Conservation (phyloP, 2,888 invertebrate species). For the Mythimna loreyi region DNA sequence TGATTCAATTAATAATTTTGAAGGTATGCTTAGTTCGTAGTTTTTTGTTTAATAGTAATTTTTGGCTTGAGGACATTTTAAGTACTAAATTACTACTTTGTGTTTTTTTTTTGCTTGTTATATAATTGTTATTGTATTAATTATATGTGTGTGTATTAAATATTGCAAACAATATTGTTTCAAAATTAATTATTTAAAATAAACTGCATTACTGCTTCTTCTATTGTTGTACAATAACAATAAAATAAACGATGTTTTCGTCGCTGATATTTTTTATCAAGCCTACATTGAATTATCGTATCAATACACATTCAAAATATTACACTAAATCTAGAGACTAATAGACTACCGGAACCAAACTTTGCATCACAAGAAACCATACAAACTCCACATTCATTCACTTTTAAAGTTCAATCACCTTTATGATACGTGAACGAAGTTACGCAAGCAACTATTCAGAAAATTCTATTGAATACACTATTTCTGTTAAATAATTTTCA, state of each 20-base stretch:
- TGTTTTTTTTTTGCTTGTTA: conserved; percentile 16
- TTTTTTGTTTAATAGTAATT: conserved; percentile 45
- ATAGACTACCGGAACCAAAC: conserved; percentile 2
- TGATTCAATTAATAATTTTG: conserved; percentile 79
- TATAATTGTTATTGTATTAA: conserved; percentile 18
- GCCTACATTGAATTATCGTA: not conserved
- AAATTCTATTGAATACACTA: conserved; percentile 41
- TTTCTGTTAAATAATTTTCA: conserved; percentile 42
- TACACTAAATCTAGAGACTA: not conserved
- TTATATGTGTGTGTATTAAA: no score
- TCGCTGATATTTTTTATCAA: no score
- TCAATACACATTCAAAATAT: not conserved
- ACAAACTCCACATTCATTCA: conserved; percentile 19
- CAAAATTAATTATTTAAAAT: no score
- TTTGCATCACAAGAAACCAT: conserved; percentile 18
- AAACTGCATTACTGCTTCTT: not conserved
- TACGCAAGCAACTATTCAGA: conserved; percentile 35
- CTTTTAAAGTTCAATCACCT: conserved; percentile 50
- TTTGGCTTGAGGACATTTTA: conserved; percentile 27
- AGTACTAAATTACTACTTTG: conserved; percentile 25
- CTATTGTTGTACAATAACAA: no score
- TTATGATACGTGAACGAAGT: not conserved
- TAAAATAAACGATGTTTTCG: no score
- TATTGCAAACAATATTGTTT: not conserved
- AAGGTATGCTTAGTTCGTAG: conserved; percentile 30